These are phyloP conservation scores for Piprites chloris DNA, from an alignment of 2,113 vertebrate species.

Conservation along the genomic window DNA sequence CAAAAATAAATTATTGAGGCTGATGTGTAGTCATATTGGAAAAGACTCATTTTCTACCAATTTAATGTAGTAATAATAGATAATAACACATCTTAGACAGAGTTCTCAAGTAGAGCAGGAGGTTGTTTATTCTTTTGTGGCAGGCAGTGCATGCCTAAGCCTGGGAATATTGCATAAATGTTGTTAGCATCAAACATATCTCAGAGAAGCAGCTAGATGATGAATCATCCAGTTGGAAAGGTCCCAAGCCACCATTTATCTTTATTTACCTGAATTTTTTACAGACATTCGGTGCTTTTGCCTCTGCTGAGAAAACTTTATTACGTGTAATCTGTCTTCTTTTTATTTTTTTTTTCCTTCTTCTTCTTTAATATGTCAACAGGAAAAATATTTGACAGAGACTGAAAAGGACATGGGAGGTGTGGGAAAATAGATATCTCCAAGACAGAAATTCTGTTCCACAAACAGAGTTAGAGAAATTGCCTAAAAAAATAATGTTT, in stretches of 20 bases:
- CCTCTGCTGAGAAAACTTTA: not conserved
- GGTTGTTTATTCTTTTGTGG: not conserved
- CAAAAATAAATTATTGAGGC: not conserved
- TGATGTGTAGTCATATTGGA: not conserved
- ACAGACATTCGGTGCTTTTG: not conserved
- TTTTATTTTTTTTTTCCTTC: not conserved
- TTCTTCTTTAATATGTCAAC: not conserved
- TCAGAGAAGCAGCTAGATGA: not conserved
- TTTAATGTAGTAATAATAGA: not conserved
- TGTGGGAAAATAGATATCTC: not conserved
- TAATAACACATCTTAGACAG: not conserved
- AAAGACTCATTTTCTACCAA: not conserved
- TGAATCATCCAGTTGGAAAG: not conserved
- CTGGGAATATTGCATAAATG: not conserved
- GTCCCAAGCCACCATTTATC: not conserved
- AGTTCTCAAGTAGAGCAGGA: not conserved
- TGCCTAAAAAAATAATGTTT: too few relatives aligned
- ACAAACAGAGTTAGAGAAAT: not conserved
- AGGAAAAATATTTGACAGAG: not conserved
- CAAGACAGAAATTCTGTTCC: not conserved
- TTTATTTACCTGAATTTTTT: slow-evolving; percentile 19
- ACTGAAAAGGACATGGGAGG: not conserved
- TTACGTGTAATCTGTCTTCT: not conserved
- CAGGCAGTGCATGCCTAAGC: not conserved
- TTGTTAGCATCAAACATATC: not conserved